Base-by-base conservation (phyloP, 2,113 vertebrate genomes). In the Fregata magnificens region DNA sequence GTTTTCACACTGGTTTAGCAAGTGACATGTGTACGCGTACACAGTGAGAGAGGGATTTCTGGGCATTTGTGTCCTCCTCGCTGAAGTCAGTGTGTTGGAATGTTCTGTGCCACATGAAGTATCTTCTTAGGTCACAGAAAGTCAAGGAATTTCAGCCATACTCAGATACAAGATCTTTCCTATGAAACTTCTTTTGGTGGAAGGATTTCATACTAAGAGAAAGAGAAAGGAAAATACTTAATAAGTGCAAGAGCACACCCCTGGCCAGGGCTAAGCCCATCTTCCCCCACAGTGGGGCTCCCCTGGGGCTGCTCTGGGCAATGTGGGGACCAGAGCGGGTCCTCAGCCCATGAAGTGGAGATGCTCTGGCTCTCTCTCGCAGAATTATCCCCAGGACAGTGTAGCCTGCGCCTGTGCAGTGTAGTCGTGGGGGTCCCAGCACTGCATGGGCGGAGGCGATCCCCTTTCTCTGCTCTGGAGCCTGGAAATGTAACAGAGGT, bases 361-460 rank as follows among this genome's bases (percentile, higher is more conserved):
- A 14, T 45, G 55, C 20, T 47, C 18, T 38, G 38, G 9, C 38
- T 82, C 13, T 36, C 3, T 13, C 47, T 52, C 4, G 0, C 40
- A 47, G 42, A 17, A 47, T 45, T 55, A 18, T 5, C 49, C 38
- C 4, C 2, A 56, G 49, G 49, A 31, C 5, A 10, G 25, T 1
- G 19, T 31, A 32, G 29, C 55, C 38, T 25, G 24, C 1, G 15
- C 38, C 29, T 8, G 53, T 21, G n/a, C 16, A 20, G 5, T 7
- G 47, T 13, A 25, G 34, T 32, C 1, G 1, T 36, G 52, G 11
- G 67, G 9, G n/a, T 50, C 45, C 17, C n/a, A 28, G 56, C 40
- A 20, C 14, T 26, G 26, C 22, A 9, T 2, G 6, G 28, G 12
- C 2, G 0, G 20, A 71, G 11, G 12, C 9, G 28, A 29, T 38